Conservation (phyloP, 2,113 vertebrate genomes). For the Capricornis sumatraensis region DNA sequence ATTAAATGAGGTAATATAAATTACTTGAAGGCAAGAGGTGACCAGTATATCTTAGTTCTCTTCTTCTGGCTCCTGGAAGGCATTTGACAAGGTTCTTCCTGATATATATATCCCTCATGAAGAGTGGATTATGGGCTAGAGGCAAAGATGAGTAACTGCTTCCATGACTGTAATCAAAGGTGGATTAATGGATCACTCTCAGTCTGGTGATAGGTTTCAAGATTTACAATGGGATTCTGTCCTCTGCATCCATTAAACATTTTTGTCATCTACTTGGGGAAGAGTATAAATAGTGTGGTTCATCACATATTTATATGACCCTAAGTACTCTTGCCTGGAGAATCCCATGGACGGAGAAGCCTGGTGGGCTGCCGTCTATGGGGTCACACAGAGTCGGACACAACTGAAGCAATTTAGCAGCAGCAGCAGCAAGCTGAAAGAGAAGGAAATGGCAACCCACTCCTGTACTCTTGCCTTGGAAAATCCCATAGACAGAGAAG, state of each 20-base stretch:
- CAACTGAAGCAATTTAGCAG: too few relatives aligned
- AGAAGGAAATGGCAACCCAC: too few relatives aligned
- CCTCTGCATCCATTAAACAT: background rate
- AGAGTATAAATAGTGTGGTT: background rate
- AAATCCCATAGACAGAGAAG: too few relatives aligned
- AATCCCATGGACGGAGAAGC: too few relatives aligned
- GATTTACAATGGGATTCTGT: background rate
- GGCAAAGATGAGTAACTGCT: background rate
- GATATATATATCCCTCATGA: background rate
- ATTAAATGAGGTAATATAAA: background rate
- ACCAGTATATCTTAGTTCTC: background rate
- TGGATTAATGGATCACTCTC: background rate
- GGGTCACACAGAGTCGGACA: too few relatives aligned
- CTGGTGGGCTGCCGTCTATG: too few relatives aligned
- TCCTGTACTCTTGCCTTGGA: too few relatives aligned
- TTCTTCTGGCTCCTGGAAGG: background rate
- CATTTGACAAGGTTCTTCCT: background rate
- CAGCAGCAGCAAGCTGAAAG: too few relatives aligned
- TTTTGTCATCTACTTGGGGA: background rate
- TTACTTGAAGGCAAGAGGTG: background rate
- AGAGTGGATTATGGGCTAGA: background rate
- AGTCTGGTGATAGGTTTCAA: background rate
- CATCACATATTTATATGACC: background rate
- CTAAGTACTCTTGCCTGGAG: too few relatives aligned
- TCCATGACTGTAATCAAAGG: background rate